phyloP scores from a whole-genome alignment of 1,140 invertebrate species.

The Bombus confusus region DNA sequence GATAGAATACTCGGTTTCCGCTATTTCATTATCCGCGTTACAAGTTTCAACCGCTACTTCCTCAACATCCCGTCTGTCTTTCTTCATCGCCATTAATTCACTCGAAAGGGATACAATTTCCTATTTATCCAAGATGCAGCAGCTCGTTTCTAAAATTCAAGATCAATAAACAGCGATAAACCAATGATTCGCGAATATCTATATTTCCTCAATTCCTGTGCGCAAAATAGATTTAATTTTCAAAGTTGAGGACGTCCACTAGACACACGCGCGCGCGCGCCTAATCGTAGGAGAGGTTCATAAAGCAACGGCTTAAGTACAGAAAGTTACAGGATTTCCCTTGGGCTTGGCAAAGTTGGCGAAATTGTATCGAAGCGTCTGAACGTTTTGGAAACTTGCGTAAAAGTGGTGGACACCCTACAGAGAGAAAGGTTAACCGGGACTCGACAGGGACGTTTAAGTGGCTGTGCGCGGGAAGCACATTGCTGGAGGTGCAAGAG shows the following conservation, averaged over 20 bases:
- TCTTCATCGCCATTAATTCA: too few species aligned
- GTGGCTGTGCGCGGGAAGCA: constrained; percentile 6
- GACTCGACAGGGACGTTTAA: constrained; percentile 27
- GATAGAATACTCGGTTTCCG: too few species aligned
- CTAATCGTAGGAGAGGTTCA: background rate
- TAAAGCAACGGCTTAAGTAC: background rate
- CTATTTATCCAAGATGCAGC: too few species aligned
- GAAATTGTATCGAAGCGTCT: background rate
- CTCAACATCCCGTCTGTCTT: too few species aligned
- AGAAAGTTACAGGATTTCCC: background rate
- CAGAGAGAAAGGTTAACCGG: constrained; percentile 29
- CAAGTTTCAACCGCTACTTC: too few species aligned
- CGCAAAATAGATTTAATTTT: background rate
- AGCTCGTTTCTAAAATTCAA: background rate
- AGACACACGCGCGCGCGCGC: too few species aligned
- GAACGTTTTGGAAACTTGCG: constrained; percentile 13
- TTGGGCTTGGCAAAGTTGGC: background rate
- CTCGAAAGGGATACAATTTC: too few species aligned
- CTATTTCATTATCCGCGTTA: too few species aligned
- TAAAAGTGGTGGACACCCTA: constrained; percentile 30
- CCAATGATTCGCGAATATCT: too few species aligned
- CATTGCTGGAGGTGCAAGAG: constrained; percentile 43
- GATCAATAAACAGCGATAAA: background rate
- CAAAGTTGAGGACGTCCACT: background rate
- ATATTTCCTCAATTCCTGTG: background rate